Percentiles rank a stretch among this genome's conserved stretches.
Conservation (phyloP, 2,113 vertebrate species). For the Todiramphus chloris region DNA sequence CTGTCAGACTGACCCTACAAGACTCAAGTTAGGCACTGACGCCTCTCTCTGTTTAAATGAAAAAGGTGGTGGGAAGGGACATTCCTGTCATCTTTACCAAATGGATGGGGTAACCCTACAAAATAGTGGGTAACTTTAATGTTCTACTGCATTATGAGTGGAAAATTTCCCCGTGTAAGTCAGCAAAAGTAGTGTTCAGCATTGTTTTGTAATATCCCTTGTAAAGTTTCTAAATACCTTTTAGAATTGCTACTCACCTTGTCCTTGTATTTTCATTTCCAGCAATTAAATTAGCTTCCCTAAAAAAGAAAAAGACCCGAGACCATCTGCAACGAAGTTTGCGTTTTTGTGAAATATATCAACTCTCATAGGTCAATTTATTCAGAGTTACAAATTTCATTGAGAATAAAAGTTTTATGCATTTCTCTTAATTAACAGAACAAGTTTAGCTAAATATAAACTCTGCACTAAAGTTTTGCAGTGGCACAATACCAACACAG, state of each 20-base stretch:
- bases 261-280: neutral
- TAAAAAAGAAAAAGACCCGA: neutral
- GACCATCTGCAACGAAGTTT: constrained; percentile 38
- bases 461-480: constrained; percentile 79
- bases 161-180: neutral
- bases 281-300: neutral
- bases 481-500: constrained; percentile 77
- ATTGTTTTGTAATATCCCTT: neutral
- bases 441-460: constrained; percentile 83
- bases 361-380: constrained; percentile 79
- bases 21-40: neutral
- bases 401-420: constrained; percentile 83
- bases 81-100: neutral
- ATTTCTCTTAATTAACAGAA: constrained; percentile 80
- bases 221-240: neutral
- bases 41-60: neutral
- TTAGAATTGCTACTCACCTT: neutral
- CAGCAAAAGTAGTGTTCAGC: neutral
- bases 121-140: accelerated
- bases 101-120: neutral
- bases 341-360: constrained; percentile 68
- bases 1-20: neutral
- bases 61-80: neutral
- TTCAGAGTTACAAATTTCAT: constrained; percentile 78
- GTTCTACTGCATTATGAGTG: accelerated